phyloP scores from a whole-genome alignment of 2,113 vertebrate genomes.

The Willisornis vidua region DNA sequence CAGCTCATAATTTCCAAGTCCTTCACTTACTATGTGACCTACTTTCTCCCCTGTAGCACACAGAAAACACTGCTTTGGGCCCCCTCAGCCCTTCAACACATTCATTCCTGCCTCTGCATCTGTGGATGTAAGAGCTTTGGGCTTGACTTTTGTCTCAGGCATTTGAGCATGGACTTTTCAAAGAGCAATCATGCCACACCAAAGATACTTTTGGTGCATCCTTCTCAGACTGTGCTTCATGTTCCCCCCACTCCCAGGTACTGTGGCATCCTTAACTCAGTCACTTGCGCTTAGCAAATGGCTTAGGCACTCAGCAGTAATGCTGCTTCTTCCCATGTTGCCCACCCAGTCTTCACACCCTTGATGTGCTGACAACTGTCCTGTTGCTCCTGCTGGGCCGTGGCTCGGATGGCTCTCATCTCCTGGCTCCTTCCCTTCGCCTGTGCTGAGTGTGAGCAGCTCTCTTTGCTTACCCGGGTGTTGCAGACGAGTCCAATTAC shows the following conservation, averaged over 20 bases:
- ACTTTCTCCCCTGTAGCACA: not conserved
- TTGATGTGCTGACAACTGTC: not conserved
- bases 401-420: not conserved
- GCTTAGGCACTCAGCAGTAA: not conserved
- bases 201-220: not conserved
- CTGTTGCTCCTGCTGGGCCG: not conserved
- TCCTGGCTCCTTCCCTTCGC: not conserved
- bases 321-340: rapidly evolving
- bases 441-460: not conserved
- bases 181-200: not conserved
- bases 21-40: not conserved
- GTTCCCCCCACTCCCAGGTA: rapidly evolving
- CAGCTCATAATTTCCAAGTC: not conserved
- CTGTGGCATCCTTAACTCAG: not conserved
- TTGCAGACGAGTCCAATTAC: conserved; percentile 31
- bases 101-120: not conserved
- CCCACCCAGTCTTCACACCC: not conserved
- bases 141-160: not conserved
- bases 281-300: not conserved
- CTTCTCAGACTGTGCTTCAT: not conserved
- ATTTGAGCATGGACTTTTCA: not conserved
- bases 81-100: not conserved
- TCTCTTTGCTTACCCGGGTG: not conserved
- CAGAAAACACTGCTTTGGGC: not conserved
- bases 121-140: not conserved